phyloP scores from a whole-genome alignment of 2,888 invertebrate species.

The Phyllotreta cruciferae region DNA sequence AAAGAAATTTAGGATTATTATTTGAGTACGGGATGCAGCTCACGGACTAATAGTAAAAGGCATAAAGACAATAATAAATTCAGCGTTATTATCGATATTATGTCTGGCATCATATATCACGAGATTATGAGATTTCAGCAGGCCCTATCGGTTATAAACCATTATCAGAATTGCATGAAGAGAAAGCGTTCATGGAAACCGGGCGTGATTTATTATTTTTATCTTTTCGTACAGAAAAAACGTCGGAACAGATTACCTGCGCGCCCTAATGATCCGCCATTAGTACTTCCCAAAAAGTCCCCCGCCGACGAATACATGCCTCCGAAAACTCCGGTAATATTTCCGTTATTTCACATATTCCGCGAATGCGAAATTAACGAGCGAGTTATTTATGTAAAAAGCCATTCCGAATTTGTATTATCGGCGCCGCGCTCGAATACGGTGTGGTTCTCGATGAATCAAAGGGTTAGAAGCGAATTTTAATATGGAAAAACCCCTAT shows the following conservation, averaged over 20 bases:
- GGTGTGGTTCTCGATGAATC: conserved; percentile 10
- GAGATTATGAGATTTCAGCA: conserved; percentile 34
- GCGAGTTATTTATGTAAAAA: conserved; percentile 30
- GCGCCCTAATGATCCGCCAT: conserved; percentile 61
- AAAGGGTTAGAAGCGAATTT: conserved; percentile 16
- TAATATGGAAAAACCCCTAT: conserved; percentile 4
- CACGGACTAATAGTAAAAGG: conserved; percentile 19
- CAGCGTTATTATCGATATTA: conserved; percentile 31
- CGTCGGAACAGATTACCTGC: conserved; percentile 58
- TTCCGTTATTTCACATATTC: conserved; percentile 45
- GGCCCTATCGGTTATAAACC: conserved; percentile 46
- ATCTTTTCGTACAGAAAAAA: conserved; percentile 57
- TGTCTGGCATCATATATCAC: conserved; percentile 32
- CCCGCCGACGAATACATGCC: conserved; percentile 49
- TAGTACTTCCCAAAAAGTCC: conserved; percentile 51
- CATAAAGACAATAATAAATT: conserved; percentile 31
- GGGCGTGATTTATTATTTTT: conserved; percentile 60
- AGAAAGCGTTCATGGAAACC: conserved; percentile 52
- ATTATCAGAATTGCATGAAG: conserved; percentile 53
- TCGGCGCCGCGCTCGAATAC: not conserved
- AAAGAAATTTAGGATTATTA: too few species aligned
- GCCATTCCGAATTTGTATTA: conserved; percentile 20
- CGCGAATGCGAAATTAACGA: conserved; percentile 41
- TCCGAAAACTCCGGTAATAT: conserved; percentile 46
- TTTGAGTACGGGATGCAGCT: not conserved